Evolutionary conservation across 1,140 invertebrate species (phyloP).

Genomic region (Apis cerana): DNA sequence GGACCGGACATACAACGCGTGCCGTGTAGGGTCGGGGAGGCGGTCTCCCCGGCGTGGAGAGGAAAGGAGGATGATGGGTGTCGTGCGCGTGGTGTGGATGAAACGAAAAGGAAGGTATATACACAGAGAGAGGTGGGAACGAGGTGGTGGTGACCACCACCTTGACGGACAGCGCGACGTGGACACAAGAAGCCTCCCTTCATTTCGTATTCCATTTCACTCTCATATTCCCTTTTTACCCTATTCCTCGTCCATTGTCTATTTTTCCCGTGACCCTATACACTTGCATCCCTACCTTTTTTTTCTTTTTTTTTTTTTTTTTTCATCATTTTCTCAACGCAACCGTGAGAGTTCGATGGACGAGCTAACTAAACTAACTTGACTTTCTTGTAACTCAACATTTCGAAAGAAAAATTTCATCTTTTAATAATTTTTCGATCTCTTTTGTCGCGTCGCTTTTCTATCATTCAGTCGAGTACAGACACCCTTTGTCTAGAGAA

Average conservation of each 20-base stretch:
- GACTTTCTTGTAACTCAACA: neutral
- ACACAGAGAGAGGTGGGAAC: conserved; percentile 36
- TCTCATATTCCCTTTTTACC: conserved; percentile 66
- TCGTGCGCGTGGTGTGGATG: conserved; percentile 48
- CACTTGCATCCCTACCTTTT: neutral
- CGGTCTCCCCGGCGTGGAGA: conserved; percentile 20
- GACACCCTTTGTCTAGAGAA: no score
- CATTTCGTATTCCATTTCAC: conserved; percentile 79
- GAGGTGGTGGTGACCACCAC: conserved; percentile 55
- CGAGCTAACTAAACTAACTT: neutral
- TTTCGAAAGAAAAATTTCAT: no score
- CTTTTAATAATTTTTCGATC: no score
- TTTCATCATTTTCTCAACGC: conserved; percentile 1
- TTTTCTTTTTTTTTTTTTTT: conserved; percentile 21
- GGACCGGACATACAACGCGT: conserved; percentile 60
- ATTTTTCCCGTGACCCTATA: conserved; percentile 60
- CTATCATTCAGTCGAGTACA: no score
- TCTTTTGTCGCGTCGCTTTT: no score
- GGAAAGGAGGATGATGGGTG: neutral
- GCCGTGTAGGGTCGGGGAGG: conserved; percentile 47
- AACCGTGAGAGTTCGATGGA: neutral
- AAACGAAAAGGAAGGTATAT: conserved; percentile 58
- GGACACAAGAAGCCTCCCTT: conserved; percentile 69
- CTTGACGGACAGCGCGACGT: conserved; percentile 55
- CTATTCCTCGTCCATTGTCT: conserved; percentile 61